Conservation (phyloP, 1,140 invertebrate genomes). For the Drosophila teissieri region DNA sequence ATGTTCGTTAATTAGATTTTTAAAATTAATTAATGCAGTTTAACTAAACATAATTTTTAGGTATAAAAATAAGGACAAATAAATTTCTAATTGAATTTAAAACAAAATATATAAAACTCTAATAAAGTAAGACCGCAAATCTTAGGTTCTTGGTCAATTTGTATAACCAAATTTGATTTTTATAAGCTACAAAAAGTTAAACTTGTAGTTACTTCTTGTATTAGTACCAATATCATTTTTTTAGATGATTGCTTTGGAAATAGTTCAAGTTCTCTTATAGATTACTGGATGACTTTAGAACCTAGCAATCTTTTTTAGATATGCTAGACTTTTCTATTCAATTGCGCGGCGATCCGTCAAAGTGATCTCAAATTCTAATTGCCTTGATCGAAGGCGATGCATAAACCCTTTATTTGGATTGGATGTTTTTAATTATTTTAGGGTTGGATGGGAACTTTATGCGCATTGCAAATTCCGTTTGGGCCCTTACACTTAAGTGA, state of each 20-base stretch:
- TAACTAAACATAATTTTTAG: too few species aligned
- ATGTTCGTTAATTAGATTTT: not conserved
- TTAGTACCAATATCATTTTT: too few species aligned
- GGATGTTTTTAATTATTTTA: constrained; percentile 23
- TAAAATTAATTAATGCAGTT: too few species aligned
- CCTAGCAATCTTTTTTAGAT: not conserved
- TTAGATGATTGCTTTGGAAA: too few species aligned
- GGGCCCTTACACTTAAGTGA: constrained; percentile 67
- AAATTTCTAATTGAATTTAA: not conserved
- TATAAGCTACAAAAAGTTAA: too few species aligned
- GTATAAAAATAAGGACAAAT: not conserved
- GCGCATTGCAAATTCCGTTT: constrained; percentile 67
- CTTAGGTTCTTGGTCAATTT: too few species aligned
- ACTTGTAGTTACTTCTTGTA: too few species aligned
- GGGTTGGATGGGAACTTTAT: constrained; percentile 49
- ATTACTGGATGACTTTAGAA: too few species aligned
- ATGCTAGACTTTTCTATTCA: constrained; percentile 35
- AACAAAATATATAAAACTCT: too few species aligned
- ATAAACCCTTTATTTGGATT: constrained; percentile 28
- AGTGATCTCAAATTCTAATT: constrained; percentile 45
- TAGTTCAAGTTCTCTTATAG: not conserved
- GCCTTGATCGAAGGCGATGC: constrained; percentile 2
- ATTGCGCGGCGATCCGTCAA: constrained; percentile 13
- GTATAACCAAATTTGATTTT: too few species aligned
- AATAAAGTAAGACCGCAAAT: too few species aligned